phyloP scores from a whole-genome alignment of 2,797 vertebrate genomes.

The Meriones psammophilus region DNA sequence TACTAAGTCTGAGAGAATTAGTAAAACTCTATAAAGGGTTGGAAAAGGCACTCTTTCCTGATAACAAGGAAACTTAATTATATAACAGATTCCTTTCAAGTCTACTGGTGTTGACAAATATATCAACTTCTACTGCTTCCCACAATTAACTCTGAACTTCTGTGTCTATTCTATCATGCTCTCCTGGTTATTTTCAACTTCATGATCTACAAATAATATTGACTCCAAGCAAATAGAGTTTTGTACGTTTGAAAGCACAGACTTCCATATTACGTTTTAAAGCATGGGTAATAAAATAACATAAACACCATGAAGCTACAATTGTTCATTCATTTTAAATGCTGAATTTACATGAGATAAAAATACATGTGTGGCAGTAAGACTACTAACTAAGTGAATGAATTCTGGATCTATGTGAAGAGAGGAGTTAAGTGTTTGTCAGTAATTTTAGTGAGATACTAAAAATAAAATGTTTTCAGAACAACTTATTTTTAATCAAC shows the following conservation, averaged over 20 bases:
- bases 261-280: conserved; percentile 30
- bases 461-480: too few species aligned
- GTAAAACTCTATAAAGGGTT: not conserved
- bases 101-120: not conserved
- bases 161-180: not conserved
- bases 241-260: not conserved
- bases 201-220: not conserved
- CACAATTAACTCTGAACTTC: not conserved
- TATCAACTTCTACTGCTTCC: not conserved
- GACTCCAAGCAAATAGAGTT: not conserved
- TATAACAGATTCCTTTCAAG: not conserved
- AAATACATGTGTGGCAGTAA: not conserved
- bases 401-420: too few species aligned
- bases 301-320: not conserved
- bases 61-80: conserved; percentile 35
- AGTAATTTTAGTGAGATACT: too few species aligned
- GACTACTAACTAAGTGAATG: not conserved
- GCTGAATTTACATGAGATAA: not conserved
- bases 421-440: too few species aligned
- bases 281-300: not conserved
- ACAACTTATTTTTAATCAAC: too few species aligned
- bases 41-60: not conserved
- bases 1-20: not conserved
- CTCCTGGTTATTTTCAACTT: not conserved
- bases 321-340: not conserved